These are phyloP conservation scores for Epizoanthus ramosus DNA, from an alignment of 92 coral and sea anemone species.

Conservation along the genomic window DNA sequence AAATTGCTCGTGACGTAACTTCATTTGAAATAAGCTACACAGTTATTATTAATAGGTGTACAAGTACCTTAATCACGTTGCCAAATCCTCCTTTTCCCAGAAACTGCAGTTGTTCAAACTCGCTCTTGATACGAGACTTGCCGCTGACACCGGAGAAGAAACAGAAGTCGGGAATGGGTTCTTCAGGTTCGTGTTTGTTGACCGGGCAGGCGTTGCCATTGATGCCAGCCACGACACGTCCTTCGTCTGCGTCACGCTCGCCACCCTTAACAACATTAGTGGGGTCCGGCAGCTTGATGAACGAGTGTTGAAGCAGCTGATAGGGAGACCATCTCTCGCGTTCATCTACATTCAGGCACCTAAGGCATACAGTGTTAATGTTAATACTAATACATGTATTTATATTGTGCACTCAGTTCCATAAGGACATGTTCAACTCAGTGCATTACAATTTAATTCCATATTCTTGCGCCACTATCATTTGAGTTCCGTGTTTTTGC, in stretches of 20 bases:
- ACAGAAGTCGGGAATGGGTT: constrained; percentile 80
- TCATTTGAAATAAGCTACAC: not conserved
- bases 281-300: constrained; percentile 57
- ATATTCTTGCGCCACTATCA: too few relatives aligned
- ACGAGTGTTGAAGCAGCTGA: constrained; percentile 80
- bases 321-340: constrained; percentile 87
- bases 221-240: constrained; percentile 34
- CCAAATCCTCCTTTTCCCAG: constrained; percentile 99
- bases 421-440: too few relatives aligned
- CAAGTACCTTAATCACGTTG: constrained; percentile 81
- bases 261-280: constrained; percentile 36
- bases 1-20: not conserved
- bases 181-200: constrained; percentile 58
- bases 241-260: constrained; percentile 27
- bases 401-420: too few relatives aligned
- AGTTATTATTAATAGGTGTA: not conserved
- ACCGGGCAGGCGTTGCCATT: constrained; percentile 41
- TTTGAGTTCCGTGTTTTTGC: too few relatives aligned
- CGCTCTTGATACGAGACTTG: constrained; percentile 90
- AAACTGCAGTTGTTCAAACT: constrained; percentile 90
- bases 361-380: not conserved
- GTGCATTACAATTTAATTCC: too few relatives aligned
- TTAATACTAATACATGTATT: not conserved
- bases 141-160: constrained; percentile 88
- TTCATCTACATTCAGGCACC: constrained; percentile 81